Base-by-base conservation (phyloP, 2,888 invertebrate genomes). In the Netelia fuscicornis region DNA sequence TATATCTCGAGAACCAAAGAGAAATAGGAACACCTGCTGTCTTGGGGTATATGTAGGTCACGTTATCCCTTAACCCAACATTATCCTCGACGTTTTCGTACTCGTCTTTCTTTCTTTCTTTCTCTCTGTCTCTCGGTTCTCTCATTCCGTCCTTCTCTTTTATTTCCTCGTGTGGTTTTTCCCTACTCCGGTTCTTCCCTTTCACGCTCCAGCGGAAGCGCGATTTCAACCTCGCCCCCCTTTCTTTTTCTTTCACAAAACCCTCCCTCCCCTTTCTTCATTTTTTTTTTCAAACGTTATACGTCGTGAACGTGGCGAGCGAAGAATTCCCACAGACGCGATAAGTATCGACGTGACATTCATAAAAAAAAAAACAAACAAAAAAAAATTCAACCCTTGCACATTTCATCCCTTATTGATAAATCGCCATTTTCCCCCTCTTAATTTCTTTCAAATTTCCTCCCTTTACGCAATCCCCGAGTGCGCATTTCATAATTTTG, bases 1-100 rank as follows among this genome's bases (percentile, higher is more conserved):
- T 20, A 17, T 62, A 42, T 17, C 13, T n/a, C 20, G 42, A 77
- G 52, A 75, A 67, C 30, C n/a, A 56, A 56, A 79, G 48, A 82
- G 37, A 56, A 30, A 67, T 54, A 48, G 65, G 52, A 70, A 78
- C 85, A 85, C 85, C 85, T 85, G 85, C 81, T 71, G 78, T 64
- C 64, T 10, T 60, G 70, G 58, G 60, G 60, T 70, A 82, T 75
- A 85, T 79, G 81, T 82, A 71, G 85, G 81, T 85, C 81, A 75
- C 85, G 75, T 79, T 81, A 81, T 85, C 81, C 81, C 85, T 82
- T 76, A 82, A 82, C 75, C 85, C 65, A 42, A 79, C 75, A 75
- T 81, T 85, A 79, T 75, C 71, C 77, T 30, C 11, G 58, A 44
- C n/a, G 10, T 62, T 64, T 42, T 77, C 76, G 68, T 70, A 56